Conservation (phyloP, 2,797 vertebrate genomes). For the Dermochelys coriacea region DNA sequence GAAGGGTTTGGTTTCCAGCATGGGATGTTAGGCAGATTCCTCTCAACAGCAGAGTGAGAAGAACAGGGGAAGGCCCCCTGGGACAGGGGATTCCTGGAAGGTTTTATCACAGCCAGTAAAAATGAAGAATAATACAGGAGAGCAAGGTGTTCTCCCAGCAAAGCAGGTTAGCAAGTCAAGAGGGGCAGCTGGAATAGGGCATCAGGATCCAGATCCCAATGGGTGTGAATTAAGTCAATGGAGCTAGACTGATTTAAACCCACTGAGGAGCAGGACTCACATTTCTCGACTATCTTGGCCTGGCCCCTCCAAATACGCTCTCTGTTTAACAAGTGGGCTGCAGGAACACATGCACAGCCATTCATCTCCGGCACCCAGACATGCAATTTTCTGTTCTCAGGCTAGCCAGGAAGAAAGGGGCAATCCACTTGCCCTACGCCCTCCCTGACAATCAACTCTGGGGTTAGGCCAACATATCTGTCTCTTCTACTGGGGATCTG, state of each 20-base stretch:
- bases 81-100: background rate
- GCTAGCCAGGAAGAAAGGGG: background rate
- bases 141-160: background rate
- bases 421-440: background rate
- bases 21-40: background rate
- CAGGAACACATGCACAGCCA: background rate
- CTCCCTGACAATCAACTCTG: background rate
- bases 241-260: fast-evolving
- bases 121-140: background rate
- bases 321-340: background rate
- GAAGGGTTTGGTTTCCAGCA: background rate
- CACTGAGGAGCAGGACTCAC: background rate
- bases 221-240: background rate
- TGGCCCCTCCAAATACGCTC: background rate
- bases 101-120: background rate
- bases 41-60: background rate
- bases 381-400: background rate
- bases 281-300: background rate
- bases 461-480: background rate
- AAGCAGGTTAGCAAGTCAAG: background rate
- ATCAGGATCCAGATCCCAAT: background rate
- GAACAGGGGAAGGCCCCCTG: background rate
- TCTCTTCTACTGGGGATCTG: background rate
- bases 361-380: background rate
- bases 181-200: background rate